Conservation (phyloP, 1,140 invertebrate genomes). For the Apis mellifera region DNA sequence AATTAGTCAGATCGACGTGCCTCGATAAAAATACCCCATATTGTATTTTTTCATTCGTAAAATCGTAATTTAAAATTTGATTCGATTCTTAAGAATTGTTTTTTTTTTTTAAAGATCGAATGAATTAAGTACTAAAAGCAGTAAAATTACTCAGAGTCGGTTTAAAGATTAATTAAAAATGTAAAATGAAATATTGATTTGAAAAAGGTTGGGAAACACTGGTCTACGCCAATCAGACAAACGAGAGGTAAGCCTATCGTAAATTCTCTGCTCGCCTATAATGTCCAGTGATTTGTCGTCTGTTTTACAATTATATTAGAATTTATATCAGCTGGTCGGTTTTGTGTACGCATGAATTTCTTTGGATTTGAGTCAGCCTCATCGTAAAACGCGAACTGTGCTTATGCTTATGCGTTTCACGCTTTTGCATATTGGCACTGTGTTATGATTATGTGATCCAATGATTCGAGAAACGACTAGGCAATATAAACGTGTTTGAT, state of each 20-base stretch:
- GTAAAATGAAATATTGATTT: not conserved
- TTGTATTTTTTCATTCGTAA: too few species aligned
- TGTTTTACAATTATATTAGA: constrained; percentile 46
- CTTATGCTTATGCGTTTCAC: not conserved
- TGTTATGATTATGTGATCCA: not conserved
- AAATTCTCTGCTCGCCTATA: constrained; percentile 13
- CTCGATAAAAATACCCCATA: not conserved
- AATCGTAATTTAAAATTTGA: too few species aligned
- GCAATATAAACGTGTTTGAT: not conserved
- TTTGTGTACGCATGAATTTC: constrained; percentile 8
- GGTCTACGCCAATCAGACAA: constrained; percentile 12
- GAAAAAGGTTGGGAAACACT: constrained; percentile 3
- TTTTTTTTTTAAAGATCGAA: too few species aligned
- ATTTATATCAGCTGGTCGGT: constrained; percentile 31
- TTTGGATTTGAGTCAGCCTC: constrained; percentile 1
- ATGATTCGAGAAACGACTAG: not conserved
- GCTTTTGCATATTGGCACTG: not conserved
- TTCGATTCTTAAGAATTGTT: too few species aligned
- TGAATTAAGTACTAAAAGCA: too few species aligned
- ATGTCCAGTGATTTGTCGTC: constrained; percentile 45
- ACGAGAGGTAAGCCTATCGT: constrained; percentile 5
- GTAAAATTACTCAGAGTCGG: too few species aligned
- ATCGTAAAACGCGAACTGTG: not conserved
- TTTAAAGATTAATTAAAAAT: too few species aligned
- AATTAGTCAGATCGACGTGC: constrained; percentile 12